Conservation (phyloP, 2,888 invertebrate genomes). For the Carterocephalus palaemon region DNA sequence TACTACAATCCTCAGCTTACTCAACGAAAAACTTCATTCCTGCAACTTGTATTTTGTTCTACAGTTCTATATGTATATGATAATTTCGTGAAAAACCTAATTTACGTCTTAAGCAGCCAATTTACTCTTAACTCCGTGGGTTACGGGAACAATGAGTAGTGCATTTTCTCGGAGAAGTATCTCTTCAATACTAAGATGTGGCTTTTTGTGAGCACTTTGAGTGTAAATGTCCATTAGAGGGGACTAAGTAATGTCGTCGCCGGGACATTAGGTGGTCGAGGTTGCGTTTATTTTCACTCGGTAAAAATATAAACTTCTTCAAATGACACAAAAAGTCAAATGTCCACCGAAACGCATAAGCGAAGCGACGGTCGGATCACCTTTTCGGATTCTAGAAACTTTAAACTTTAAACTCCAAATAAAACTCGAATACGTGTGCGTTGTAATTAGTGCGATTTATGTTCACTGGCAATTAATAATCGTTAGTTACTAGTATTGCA, state of each 20-base stretch:
- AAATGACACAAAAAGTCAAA: slow-evolving; percentile 12
- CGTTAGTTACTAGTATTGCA: too few relatives aligned
- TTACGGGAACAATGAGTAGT: slow-evolving; percentile 7
- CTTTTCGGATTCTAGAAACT: too few relatives aligned
- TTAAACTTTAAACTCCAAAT: too few relatives aligned
- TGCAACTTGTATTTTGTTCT: too few relatives aligned
- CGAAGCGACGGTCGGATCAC: too few relatives aligned
- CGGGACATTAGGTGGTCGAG: slow-evolving; percentile 53
- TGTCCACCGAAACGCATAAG: not conserved
- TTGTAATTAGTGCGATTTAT: too few relatives aligned
- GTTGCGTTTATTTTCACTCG: slow-evolving; percentile 44
- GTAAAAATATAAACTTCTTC: slow-evolving; percentile 21
- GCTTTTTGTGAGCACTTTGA: slow-evolving; percentile 58
- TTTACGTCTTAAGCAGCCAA: slow-evolving; percentile 13
- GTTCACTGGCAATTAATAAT: too few relatives aligned
- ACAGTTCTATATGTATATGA: too few relatives aligned
- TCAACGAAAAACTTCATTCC: too few relatives aligned
- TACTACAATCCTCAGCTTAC: too few relatives aligned
- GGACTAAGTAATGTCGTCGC: slow-evolving; percentile 56
- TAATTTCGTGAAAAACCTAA: slow-evolving; percentile 1
- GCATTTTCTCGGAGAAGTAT: slow-evolving; percentile 37
- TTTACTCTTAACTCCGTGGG: slow-evolving; percentile 6
- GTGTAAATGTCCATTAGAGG: slow-evolving; percentile 68
- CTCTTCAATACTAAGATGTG: slow-evolving; percentile 52
- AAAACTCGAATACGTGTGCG: too few relatives aligned